A percentile compares a stretch with the other conserved stretches of the same genome.
These are phyloP conservation scores for Babyrousa celebensis DNA, from an alignment of 2,797 vertebrate genomes.

Conservation along the genomic window DNA sequence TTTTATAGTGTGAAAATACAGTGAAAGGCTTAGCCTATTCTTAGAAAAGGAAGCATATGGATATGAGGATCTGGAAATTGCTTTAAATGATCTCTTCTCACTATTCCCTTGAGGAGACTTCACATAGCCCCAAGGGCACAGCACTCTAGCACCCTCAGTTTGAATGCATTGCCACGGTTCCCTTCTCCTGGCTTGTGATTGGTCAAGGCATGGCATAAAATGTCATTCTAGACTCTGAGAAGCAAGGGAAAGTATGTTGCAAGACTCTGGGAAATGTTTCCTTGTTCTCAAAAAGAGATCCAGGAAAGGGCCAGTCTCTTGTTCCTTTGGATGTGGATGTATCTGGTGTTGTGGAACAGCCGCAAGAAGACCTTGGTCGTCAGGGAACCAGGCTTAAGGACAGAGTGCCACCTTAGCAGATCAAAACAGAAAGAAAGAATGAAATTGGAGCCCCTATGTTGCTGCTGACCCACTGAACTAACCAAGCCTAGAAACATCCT, in stretches of 20 bases:
- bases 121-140: not conserved
- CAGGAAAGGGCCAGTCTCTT: not conserved
- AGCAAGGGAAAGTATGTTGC: not conserved
- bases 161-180: not conserved
- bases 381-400: not conserved
- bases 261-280: not conserved
- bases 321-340: not conserved
- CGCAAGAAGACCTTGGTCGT: not conserved
- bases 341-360: not conserved
- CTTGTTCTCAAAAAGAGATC: not conserved
- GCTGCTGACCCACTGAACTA: not conserved
- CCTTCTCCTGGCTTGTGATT: not conserved
- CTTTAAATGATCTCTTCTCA: not conserved
- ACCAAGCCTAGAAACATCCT: not conserved
- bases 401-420: not conserved
- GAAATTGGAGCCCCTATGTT: not conserved
- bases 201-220: not conserved
- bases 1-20: not conserved
- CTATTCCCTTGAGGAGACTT: not conserved
- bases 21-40: not conserved
- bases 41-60: slow-evolving; percentile 32
- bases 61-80: not conserved
- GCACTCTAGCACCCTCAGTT: not conserved
- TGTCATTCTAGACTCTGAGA: not conserved
- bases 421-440: not conserved